Base-by-base conservation (phyloP, 2,113 vertebrate species). In the Cichladusa arquata region DNA sequence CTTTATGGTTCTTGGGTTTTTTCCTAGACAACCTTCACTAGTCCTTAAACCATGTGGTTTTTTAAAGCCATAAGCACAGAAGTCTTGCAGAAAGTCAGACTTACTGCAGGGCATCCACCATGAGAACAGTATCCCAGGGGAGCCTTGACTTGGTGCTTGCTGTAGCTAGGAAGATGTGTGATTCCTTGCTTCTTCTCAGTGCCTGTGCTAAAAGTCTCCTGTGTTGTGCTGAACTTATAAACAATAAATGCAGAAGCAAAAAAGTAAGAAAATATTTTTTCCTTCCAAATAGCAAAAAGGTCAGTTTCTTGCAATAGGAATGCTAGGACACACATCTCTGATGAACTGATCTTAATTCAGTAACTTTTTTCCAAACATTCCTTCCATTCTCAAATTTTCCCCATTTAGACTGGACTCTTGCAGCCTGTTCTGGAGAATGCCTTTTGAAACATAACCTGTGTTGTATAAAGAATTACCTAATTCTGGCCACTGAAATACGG, bases 201-300 rank as follows among this genome's bases (percentile, higher is more conserved):
- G 44, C 17, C 34, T 38, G 16, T 3, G 3, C 88, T 92, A 62
- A 66, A 72, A 70, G 62, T 14, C 20, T 70, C 28, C 38, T 38
- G 26, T 29, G 18, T 58, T 53, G n/a, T 54, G n/a, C 28, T 72
- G 62, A 65, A 56, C 7, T 64, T 79, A 53, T 1, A 57, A 86
- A 40, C 19, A 71, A 42, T 11, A 65, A 69, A 54, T n/a, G 29
- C 19, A 64, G 76, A 73, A 73, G 17, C 12, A 66, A 45, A 88
- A 83, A 85, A 88, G 7, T 25, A 70, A 77, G 25, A 57, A 20
- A n/a, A 22, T 20, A 14, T 4, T 26, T 57, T 73, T 56, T 24
- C 13, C 14, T 61, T 36, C 14, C 0, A 1, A 51, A 44, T 51
- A 58, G 11, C 15, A 54, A 20, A 0, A 76, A 64, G 6, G 6